A percentile compares a stretch with the other conserved stretches of the same genome.
These are phyloP conservation scores for Sminthurides aquaticus DNA, from an alignment of 2,888 invertebrate species.

Conservation along the genomic window DNA sequence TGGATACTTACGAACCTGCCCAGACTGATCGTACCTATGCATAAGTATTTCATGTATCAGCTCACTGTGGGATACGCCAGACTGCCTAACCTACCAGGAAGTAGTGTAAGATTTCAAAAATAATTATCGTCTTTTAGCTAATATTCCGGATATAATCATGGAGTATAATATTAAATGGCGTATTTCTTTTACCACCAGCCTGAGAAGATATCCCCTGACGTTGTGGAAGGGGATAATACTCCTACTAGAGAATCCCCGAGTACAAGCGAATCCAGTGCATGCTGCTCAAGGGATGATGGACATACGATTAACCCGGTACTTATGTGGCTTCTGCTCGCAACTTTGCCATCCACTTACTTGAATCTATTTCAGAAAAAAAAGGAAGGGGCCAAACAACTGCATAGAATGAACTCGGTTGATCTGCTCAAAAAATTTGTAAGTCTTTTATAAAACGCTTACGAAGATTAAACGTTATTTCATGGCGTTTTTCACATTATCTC, in stretches of 20 bases:
- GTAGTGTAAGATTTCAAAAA: background rate
- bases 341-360: conserved; percentile 56
- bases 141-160: no score
- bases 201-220: background rate
- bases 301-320: conserved; percentile 51
- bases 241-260: no score
- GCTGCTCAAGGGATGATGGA: no score
- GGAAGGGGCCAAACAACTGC: conserved; percentile 12
- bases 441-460: background rate
- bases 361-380: conserved; percentile 27
- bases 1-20: conserved; percentile 75
- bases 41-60: conserved; percentile 59
- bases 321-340: conserved; percentile 64
- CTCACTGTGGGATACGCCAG: conserved; percentile 54
- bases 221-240: background rate
- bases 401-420: conserved; percentile 24
- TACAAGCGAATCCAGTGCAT: no score
- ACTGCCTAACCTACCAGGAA: conserved; percentile 25
- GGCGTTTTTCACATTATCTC: no score
- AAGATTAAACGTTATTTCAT: background rate
- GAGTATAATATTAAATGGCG: no score
- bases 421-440: conserved; percentile 33
- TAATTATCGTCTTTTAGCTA: no score
- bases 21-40: conserved; percentile 65
- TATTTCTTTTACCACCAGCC: no score